phyloP scores from a whole-genome alignment of 2,888 invertebrate species.

The Protodeltote pygarga region DNA sequence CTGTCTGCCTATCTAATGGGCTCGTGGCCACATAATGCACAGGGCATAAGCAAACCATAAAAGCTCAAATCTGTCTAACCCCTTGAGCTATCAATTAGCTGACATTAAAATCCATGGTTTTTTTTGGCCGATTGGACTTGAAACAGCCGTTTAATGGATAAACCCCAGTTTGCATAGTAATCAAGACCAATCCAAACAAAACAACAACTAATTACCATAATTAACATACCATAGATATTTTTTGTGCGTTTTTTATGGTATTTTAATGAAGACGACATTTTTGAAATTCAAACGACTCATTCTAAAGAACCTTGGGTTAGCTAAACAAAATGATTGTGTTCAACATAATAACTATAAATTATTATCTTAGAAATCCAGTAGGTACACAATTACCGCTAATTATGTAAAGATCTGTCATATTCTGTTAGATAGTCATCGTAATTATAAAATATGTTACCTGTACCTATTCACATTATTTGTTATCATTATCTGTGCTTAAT shows the following conservation, averaged over 20 bases:
- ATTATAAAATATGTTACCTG: too few relatives aligned
- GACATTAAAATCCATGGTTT: too few relatives aligned
- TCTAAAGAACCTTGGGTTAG: conserved; percentile 22
- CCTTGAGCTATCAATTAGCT: too few relatives aligned
- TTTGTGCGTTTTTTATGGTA: conserved; percentile 12
- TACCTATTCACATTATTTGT: too few relatives aligned
- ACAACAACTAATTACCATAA: conserved; percentile 26
- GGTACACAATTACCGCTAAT: conserved; percentile 18
- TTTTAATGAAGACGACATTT: conserved; percentile 17
- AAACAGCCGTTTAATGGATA: too few relatives aligned
- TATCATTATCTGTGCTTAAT: conserved; percentile 7
- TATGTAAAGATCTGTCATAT: conserved; percentile 14
- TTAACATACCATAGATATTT: conserved; percentile 17
- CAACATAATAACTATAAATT: conserved; percentile 9
- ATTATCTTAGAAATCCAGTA: conserved; percentile 2
- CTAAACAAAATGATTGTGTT: conserved; percentile 19
- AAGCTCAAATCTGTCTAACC: too few relatives aligned
- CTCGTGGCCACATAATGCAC: too few relatives aligned
- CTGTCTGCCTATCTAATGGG: too few relatives aligned
- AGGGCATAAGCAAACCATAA: too few relatives aligned
- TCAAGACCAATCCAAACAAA: too few relatives aligned
- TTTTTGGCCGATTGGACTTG: too few relatives aligned
- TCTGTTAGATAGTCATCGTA: conserved; percentile 6
- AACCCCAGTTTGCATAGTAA: too few relatives aligned
- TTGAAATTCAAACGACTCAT: conserved; percentile 21